These are phyloP conservation scores for Lepus timidus DNA, from an alignment of 2,113 vertebrate species.

Conservation along the genomic window DNA sequence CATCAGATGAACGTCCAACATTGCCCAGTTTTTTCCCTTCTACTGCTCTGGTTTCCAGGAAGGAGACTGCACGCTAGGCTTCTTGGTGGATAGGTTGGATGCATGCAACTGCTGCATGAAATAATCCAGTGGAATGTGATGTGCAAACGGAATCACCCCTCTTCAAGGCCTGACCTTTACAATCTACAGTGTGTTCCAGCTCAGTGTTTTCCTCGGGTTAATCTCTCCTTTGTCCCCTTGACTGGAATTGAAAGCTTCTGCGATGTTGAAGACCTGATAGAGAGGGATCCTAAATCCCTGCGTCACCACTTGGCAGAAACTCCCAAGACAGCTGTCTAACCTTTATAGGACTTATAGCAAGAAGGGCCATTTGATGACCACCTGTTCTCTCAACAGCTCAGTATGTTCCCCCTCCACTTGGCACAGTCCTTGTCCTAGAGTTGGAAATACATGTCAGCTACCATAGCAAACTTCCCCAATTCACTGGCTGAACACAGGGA, in stretches of 20 bases:
- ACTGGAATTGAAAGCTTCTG: background rate
- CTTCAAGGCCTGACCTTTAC: background rate
- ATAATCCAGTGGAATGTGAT: background rate
- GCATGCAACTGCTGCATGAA: background rate
- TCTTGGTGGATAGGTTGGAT: background rate
- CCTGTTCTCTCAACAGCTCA: background rate
- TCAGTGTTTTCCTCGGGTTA: background rate
- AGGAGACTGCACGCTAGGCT: background rate
- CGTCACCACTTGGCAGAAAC: background rate
- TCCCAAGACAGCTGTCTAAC: background rate
- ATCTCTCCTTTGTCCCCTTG: background rate
- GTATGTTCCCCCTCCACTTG: background rate
- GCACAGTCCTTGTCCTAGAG: background rate
- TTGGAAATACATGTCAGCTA: background rate
- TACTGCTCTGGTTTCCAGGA: background rate
- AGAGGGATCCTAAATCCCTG: background rate
- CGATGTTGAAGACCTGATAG: background rate
- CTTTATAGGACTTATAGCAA: background rate
- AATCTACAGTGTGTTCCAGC: background rate
- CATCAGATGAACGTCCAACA: background rate
- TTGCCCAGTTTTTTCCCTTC: background rate
- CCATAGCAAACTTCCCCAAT: background rate
- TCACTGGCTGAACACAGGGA: background rate
- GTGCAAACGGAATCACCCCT: background rate
- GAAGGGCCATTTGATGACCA: background rate